Conservation (phyloP, 2,888 invertebrate genomes). For the Chloroclystis v-ata region DNA sequence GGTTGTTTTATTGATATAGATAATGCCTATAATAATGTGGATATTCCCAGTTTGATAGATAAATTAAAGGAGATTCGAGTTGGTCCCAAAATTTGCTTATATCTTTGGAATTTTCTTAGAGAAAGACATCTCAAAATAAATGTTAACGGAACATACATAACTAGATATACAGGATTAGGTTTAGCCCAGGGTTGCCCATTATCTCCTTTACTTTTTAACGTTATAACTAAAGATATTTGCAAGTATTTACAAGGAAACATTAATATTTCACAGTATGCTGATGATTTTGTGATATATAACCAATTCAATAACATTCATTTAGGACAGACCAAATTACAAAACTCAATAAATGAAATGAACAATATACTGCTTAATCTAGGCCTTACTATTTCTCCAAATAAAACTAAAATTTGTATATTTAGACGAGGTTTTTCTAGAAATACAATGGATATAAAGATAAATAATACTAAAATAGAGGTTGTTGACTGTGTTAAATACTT, state of each 20-base stretch:
- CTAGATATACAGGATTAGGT: constrained; percentile 1
- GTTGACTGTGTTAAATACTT: neutral
- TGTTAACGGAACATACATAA: neutral
- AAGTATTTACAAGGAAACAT: neutral
- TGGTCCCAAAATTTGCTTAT: neutral
- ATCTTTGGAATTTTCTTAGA: neutral
- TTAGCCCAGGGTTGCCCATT: neutral
- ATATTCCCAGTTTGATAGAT: neutral
- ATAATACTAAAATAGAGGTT: neutral
- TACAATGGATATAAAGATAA: neutral
- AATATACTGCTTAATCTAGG: neutral
- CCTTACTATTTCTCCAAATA: neutral
- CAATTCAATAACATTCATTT: neutral
- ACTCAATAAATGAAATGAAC: neutral
- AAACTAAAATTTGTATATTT: constrained; percentile 1
- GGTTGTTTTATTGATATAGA: neutral
- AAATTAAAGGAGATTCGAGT: neutral
- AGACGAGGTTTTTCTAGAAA: neutral
- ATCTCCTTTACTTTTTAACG: constrained; percentile 1
- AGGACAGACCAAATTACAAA: neutral
- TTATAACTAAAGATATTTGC: constrained; percentile 4
- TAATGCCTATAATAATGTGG: constrained; percentile 2
- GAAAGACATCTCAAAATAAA: constrained; percentile 1
- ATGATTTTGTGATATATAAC: constrained; percentile 1
- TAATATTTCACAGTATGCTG: constrained; percentile 1